Percentiles rank a stretch among this genome's conserved stretches.
Conservation (phyloP, 2,797 vertebrate genomes). For the Mycteria americana region DNA sequence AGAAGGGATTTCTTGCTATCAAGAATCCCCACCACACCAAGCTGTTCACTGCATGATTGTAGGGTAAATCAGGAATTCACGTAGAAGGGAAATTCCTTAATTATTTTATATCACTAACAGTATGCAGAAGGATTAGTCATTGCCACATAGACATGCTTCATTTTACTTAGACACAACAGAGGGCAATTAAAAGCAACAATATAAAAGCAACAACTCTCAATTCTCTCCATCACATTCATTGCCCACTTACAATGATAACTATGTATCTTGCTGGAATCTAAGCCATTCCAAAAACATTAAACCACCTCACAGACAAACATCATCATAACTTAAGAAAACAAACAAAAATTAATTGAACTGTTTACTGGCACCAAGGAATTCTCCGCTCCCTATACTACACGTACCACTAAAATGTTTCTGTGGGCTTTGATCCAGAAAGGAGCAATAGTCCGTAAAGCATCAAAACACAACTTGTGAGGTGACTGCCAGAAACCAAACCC, state of each 20-base stretch:
- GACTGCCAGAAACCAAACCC: neutral
- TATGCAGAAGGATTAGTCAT: neutral
- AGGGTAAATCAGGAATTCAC: neutral
- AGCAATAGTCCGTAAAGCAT: neutral
- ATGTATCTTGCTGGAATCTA: neutral
- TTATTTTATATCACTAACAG: neutral
- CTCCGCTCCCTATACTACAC: neutral
- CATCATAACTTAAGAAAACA: neutral
- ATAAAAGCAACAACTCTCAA: neutral
- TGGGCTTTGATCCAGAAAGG: neutral
- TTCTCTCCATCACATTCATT: neutral
- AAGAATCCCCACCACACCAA: neutral
- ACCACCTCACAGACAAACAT: neutral
- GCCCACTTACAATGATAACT: neutral
- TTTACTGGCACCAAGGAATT: neutral
- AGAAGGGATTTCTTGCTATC: neutral
- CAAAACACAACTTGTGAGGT: neutral
- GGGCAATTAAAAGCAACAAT: neutral
- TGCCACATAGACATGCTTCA: neutral
- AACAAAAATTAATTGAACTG: neutral
- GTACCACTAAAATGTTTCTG: neutral
- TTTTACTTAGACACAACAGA: neutral
- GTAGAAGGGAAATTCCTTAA: neutral
- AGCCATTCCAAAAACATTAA: neutral
- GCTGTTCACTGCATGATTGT: neutral